phyloP scores from a whole-genome alignment of 2,113 vertebrate genomes.

The Calonectris borealis region DNA sequence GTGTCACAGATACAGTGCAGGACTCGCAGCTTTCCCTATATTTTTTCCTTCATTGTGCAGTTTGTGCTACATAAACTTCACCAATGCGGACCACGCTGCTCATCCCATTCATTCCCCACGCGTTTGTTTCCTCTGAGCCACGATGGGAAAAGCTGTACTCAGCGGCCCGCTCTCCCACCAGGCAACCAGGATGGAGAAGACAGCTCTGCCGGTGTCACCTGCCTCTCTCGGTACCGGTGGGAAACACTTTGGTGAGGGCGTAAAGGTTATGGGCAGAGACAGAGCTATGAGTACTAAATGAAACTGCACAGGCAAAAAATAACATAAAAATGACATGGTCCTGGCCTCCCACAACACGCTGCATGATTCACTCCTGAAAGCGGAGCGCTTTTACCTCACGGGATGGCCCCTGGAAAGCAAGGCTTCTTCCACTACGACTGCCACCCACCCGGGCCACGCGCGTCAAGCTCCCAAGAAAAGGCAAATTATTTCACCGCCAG shows the following conservation, averaged over 20 bases:
- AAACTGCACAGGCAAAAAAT: slow-evolving; percentile 55
- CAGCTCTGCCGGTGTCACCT: background rate
- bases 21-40: slow-evolving; percentile 48
- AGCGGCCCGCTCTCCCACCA: background rate
- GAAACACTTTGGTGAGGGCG: slow-evolving; percentile 13
- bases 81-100: background rate
- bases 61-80: slow-evolving; percentile 59
- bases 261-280: slow-evolving; percentile 6
- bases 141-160: background rate
- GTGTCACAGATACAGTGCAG: slow-evolving; percentile 62
- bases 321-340: background rate
- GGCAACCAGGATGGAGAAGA: background rate
- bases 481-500: background rate
- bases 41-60: slow-evolving; percentile 69
- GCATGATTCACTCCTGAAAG: slow-evolving; percentile 14
- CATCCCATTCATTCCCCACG: background rate
- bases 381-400: background rate
- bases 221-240: background rate
- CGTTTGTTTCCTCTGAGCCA: background rate
- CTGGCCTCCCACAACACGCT: slow-evolving; percentile 40
- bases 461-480: background rate
- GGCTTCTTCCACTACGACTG: background rate
- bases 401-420: slow-evolving; percentile 3
- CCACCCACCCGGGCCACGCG: background rate
- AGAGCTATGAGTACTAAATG: slow-evolving; percentile 23